Base-by-base conservation (phyloP, 2,888 invertebrate species). In the Ennomos quercinarius region DNA sequence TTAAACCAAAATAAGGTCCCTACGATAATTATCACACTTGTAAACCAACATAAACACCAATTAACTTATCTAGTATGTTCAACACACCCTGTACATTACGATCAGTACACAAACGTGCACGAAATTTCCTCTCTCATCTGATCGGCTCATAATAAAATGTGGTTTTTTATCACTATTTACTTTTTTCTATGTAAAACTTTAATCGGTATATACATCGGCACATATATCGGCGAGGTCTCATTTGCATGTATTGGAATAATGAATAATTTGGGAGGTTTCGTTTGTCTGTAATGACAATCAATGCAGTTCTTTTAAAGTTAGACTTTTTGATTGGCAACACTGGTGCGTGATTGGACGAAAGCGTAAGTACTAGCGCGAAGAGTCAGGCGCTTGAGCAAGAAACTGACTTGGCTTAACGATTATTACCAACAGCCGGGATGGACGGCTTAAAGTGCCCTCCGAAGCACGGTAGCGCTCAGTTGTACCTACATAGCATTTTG, bases 111-210 rank as follows among this genome's bases (percentile, higher is more conserved):
- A 83, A 79, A 80, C 72, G 52, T 39, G 51, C 51, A 69, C 78
- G 72, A 76, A 76, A 80, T 78, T 77, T 78, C 80, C 68, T 74
- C 82, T 70, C 82, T 63, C 71, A 70, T 80, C 89, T 86, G 87
- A 91, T 89, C 86, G 84, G 80, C 81, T 89, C 90, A 91, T 91
- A 92, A 89, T 90, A 91, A 91, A 91, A 90, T 90, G 90, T 86
- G 89, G 84, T 84, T 88, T 92, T 92, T 91, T 91, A 89, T 87
- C 88, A 87, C 84, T 89, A 91, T 91, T 83, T 91, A 91, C 90
- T 90, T 91, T 91, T 92, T 91, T 91, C 89, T 91, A 91, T 90
- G 80, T 91, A 81, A 74, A 64, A 65, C 55, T 74, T 81, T 81
- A 84, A 84, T 83, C 82, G 79, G 71, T 72, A 83, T 80, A 70